phyloP scores from a whole-genome alignment of 2,888 invertebrate species.

The Apamea monoglypha region DNA sequence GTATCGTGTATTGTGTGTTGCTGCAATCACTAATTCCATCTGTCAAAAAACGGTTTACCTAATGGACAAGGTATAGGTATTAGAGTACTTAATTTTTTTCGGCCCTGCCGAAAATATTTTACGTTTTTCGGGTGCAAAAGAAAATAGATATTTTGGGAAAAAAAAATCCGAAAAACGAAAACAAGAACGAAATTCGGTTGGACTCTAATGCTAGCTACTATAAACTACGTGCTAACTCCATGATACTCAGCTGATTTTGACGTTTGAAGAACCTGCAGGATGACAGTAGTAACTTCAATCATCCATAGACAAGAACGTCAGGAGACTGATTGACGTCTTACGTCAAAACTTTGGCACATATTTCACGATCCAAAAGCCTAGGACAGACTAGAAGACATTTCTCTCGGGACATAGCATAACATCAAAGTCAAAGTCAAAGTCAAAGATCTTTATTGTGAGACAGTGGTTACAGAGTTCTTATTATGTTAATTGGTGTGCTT shows the following conservation, averaged over 20 bases:
- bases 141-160: neutral
- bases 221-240: neutral
- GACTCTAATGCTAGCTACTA: neutral
- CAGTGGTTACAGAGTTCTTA: no score
- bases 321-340: neutral
- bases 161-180: neutral
- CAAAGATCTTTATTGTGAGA: no score
- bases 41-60: no score
- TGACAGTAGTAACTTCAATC: conserved; percentile 5
- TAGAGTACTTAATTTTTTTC: no score
- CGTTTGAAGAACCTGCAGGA: neutral
- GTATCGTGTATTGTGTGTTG: no score
- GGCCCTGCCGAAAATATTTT: neutral
- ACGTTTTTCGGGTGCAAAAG: neutral
- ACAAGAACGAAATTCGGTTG: neutral
- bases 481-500: no score
- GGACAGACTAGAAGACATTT: neutral
- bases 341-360: neutral
- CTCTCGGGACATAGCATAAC: neutral
- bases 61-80: no score
- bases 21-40: no score
- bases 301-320: neutral
- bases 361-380: neutral
- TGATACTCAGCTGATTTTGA: neutral
- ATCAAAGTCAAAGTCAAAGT: no score